A percentile compares a stretch with the other conserved stretches of the same genome.
phyloP scores from a whole-genome alignment of 2,113 vertebrate genomes.

The Agelaius tricolor region DNA sequence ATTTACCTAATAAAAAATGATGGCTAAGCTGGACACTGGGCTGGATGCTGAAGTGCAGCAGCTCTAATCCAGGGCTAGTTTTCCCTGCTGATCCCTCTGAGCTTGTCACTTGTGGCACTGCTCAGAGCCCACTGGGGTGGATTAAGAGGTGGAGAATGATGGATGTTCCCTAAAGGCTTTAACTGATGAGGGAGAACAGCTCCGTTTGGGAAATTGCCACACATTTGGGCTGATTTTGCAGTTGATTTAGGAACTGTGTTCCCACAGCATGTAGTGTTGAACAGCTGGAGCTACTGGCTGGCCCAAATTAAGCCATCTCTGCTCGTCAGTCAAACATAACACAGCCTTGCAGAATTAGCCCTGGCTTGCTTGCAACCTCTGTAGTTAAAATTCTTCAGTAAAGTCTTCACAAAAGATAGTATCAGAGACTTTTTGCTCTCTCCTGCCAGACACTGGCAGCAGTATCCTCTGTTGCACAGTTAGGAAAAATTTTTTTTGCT shows the following conservation, averaged over 20 bases:
- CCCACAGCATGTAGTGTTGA: not conserved
- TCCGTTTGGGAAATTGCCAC: not conserved
- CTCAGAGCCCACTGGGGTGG: not conserved
- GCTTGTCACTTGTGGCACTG: not conserved
- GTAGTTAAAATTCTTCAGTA: not conserved
- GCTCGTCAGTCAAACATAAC: not conserved
- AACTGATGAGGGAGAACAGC: not conserved
- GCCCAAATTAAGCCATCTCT: not conserved
- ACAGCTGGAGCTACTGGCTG: not conserved
- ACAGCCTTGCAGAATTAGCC: not conserved
- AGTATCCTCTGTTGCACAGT: not conserved
- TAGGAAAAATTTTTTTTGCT: not conserved
- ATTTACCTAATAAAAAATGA: not conserved
- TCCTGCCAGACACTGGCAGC: not conserved
- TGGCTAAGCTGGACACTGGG: not conserved
- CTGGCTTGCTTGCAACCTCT: not conserved
- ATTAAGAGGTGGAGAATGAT: not conserved
- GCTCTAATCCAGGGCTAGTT: not conserved
- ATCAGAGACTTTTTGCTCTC: not conserved
- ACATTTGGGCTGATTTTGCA: not conserved
- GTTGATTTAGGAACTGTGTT: not conserved
- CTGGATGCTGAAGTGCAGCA: not conserved
- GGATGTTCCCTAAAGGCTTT: not conserved
- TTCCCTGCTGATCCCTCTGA: not conserved
- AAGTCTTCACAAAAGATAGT: not conserved